Conservation (phyloP, 2,888 invertebrate genomes). For the Chelonus formosanus region DNA sequence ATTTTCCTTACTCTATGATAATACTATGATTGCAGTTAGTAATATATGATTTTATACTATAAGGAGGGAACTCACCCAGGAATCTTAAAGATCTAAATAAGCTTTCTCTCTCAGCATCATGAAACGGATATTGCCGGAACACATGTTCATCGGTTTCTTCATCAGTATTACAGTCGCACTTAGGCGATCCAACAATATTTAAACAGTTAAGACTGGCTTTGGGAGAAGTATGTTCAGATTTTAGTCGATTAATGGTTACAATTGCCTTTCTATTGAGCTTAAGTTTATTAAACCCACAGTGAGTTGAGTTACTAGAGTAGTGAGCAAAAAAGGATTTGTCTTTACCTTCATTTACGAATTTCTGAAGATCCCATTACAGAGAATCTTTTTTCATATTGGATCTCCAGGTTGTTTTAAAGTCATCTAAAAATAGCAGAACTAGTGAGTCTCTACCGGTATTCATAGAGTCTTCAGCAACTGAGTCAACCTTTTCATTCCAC, state of each 20-base stretch:
- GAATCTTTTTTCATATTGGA: background rate
- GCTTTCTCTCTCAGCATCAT: background rate
- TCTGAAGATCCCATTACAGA: background rate
- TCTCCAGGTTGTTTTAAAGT: background rate
- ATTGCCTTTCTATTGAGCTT: background rate
- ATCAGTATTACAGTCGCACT: background rate
- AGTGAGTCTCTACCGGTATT: background rate
- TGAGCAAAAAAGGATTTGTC: background rate
- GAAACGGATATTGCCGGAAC: background rate
- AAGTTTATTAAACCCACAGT: background rate
- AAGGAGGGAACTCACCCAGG: background rate
- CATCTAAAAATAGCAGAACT: background rate
- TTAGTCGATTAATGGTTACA: background rate
- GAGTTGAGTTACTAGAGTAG: background rate
- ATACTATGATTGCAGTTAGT: no score
- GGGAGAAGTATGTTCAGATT: background rate
- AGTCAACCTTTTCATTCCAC: constrained; percentile 37
- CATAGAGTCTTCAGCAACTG: constrained; percentile 21
- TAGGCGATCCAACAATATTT: background rate
- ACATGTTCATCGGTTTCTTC: background rate
- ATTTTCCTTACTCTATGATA: no score
- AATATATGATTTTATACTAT: background rate
- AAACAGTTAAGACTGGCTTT: background rate
- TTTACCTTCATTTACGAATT: background rate
- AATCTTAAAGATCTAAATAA: background rate